Evolutionary conservation across 2,797 vertebrate species (phyloP).

Genomic region (Alca torda): DNA sequence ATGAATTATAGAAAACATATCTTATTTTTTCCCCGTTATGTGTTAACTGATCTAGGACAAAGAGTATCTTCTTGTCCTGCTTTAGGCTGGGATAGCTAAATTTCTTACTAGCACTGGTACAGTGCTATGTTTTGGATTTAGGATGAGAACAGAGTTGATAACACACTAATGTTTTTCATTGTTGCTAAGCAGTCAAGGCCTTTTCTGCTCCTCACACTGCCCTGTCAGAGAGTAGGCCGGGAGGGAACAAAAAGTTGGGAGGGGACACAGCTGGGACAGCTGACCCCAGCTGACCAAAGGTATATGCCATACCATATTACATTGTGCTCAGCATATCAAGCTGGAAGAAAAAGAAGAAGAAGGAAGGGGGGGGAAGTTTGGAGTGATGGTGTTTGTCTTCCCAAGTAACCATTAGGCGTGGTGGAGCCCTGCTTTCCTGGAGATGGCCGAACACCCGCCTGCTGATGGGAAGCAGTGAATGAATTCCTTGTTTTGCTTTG

Average conservation of each 20-base stretch:
- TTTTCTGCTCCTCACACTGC: not conserved
- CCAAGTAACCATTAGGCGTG: not conserved
- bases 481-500: not conserved
- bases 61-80: not conserved
- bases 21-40: not conserved
- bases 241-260: not conserved
- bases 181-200: not conserved
- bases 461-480: not conserved
- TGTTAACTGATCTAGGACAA: not conserved
- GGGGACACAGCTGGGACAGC: not conserved
- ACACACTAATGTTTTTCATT: not conserved
- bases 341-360: not conserved
- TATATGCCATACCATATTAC: not conserved
- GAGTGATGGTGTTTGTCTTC: not conserved
- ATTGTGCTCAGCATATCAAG: not conserved
- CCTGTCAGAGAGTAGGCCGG: not conserved
- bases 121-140: not conserved
- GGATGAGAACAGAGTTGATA: not conserved
- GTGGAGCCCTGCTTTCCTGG: not conserved
- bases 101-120: not conserved
- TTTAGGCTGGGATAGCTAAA: not conserved
- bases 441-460: not conserved
- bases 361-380: not conserved
- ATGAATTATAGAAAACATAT: fast-evolving
- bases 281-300: not conserved